Conservation (phyloP, 2,888 invertebrate genomes). For the Aplocera efformata region DNA sequence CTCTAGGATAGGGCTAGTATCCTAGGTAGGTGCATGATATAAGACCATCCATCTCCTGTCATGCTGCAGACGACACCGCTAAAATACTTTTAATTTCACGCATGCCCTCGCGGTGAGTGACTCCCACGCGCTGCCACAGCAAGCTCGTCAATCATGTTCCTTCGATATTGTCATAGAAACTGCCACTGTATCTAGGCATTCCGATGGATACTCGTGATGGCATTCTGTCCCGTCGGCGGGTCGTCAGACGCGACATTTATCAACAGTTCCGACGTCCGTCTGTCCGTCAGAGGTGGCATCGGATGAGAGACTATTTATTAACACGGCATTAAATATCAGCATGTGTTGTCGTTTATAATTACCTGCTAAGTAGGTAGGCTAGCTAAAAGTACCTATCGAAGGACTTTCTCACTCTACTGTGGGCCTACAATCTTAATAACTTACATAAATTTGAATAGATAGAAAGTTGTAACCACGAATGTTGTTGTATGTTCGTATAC, state of each 20-base stretch:
- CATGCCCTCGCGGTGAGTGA: slow-evolving; percentile 15
- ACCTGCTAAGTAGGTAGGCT: background rate
- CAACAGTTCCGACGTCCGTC: slow-evolving; percentile 14
- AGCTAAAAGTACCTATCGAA: too few relatives aligned
- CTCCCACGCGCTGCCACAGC: slow-evolving; percentile 21
- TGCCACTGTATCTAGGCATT: background rate
- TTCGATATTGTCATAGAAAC: background rate
- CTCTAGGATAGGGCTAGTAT: too few relatives aligned
- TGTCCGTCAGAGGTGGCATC: slow-evolving; percentile 12
- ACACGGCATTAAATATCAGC: slow-evolving; percentile 16
- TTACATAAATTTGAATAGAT: too few relatives aligned
- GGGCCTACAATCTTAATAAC: too few relatives aligned
- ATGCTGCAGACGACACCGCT: background rate
- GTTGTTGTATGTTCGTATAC: too few relatives aligned
- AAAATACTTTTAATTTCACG: slow-evolving; percentile 38
- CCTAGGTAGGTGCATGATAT: too few relatives aligned
- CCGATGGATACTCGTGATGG: background rate
- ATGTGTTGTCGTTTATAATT: slow-evolving; percentile 3
- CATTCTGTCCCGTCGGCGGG: slow-evolving; percentile 2
- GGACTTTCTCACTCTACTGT: too few relatives aligned
- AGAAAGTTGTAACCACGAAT: too few relatives aligned
- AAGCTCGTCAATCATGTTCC: slow-evolving; percentile 7
- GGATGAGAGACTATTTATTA: slow-evolving; percentile 18
- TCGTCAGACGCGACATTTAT: slow-evolving; percentile 13
- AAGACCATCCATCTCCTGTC: too few relatives aligned